Base-by-base conservation (phyloP, 2,888 invertebrate genomes). In the Amiota mariae region DNA sequence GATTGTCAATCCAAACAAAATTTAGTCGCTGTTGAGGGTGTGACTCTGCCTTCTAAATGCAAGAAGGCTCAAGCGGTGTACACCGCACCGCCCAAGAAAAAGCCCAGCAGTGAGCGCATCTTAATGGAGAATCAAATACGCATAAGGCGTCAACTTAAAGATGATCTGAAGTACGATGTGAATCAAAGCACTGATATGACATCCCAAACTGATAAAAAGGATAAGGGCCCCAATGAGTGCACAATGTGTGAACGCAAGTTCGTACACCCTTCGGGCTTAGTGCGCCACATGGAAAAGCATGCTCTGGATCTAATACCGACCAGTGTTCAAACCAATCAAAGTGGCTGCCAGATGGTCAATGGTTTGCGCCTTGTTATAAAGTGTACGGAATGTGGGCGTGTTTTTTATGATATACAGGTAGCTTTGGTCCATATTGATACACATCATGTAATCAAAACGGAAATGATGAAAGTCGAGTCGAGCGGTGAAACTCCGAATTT, bases 211-310 rank as follows among this genome's bases (percentile, higher is more conserved):
- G 78, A 76, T 0, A 87, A 88, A 73, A 80, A 86, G 47, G 74
- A 71, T 9, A 87, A 88, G 70, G 88, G 87, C 0, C 87, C 88
- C 2, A 87, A 89, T 77, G 89, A 89, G 77, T 90, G 90, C 72
- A 86, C 80, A 9, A 81, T 90, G 54, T 90, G 90, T 59, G 88
- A 89, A 48, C 86, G 90, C 1, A 89, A 89, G 75, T 90, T 90
- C 78, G 90, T 90, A 0, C 90, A 90, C 76, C 86, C 87, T 13
- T 89, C 90, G 0, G 90, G 90, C 0, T 71, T 90, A 18, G 79
- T 82, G 46, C 87, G 90, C 8, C 90, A 90, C 77, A 89, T 89
- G 89, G 90, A 90, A 72, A 90, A 89, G 59, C 90, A 90, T 76
- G 87, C 89, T 0, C 72, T 89, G 54, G 90, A 90, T 71, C 75